Percentiles rank a stretch among this genome's conserved stretches.
phyloP scores from a whole-genome alignment of 2,888 invertebrate genomes.

The Dicycla oo region DNA sequence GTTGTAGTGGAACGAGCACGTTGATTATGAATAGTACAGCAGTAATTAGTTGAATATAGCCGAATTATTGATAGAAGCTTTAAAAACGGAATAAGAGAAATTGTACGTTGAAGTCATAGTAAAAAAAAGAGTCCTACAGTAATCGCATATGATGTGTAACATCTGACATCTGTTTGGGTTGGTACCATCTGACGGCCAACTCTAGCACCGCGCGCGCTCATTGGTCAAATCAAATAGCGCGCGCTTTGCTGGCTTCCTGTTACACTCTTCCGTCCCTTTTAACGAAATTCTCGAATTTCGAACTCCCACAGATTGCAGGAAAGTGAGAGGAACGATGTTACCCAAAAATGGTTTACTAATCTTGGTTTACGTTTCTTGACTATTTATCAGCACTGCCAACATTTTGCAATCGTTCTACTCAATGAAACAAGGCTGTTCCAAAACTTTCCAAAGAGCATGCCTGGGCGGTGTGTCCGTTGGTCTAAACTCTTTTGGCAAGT shows the following conservation, averaged over 20 bases:
- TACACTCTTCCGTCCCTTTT: too few relatives aligned
- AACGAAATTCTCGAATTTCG: too few relatives aligned
- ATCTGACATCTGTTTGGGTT: too few relatives aligned
- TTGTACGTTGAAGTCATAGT: background rate
- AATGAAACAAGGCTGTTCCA: background rate
- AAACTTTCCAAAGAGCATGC: background rate
- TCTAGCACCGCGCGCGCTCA: too few relatives aligned
- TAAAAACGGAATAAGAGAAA: background rate
- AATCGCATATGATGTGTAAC: too few relatives aligned
- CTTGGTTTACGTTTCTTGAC: background rate
- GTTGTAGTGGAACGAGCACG: conserved; percentile 12
- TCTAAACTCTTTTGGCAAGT: background rate
- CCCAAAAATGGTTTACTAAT: background rate
- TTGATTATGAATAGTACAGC: conserved; percentile 41
- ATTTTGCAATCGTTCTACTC: background rate
- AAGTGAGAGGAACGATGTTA: too few relatives aligned
- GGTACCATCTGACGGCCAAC: too few relatives aligned
- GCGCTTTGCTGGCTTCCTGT: too few relatives aligned
- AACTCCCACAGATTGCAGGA: too few relatives aligned
- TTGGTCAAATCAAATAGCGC: too few relatives aligned
- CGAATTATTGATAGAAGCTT: conserved; percentile 2
- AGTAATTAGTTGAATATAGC: conserved; percentile 29
- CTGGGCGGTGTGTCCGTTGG: background rate
- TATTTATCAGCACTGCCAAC: background rate
- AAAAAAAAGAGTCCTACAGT: too few relatives aligned